These are phyloP conservation scores for Mayetiola destructor DNA, from an alignment of 2,888 invertebrate species.

Conservation along the genomic window DNA sequence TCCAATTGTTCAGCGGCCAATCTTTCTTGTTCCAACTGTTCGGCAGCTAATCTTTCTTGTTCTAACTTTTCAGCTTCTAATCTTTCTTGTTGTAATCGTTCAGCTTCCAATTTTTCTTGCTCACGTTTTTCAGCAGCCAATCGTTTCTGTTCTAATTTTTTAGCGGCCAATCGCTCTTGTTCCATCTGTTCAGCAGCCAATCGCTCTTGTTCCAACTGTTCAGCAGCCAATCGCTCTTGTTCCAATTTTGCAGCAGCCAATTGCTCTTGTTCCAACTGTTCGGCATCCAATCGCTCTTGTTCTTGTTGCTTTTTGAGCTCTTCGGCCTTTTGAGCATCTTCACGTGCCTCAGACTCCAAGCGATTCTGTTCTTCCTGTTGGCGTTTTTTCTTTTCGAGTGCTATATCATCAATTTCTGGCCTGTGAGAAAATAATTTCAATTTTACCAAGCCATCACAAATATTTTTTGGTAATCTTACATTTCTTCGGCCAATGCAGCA, in stretches of 20 bases:
- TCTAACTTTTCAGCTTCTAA: constrained; percentile 19
- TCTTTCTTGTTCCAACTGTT: constrained; percentile 30
- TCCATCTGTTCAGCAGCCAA: constrained; percentile 24
- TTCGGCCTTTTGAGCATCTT: constrained; percentile 36
- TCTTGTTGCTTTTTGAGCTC: too few relatives aligned
- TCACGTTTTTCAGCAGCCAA: constrained; percentile 33
- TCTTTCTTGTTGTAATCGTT: constrained; percentile 30
- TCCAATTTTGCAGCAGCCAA: constrained; percentile 18
- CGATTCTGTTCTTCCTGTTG: constrained; percentile 30
- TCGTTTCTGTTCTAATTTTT: constrained; percentile 36
- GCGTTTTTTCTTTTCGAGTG: too few relatives aligned
- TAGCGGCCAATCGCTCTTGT: background rate
- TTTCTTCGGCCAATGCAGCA: constrained; percentile 38
- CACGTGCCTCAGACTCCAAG: constrained; percentile 19
- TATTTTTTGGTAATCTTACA: too few relatives aligned
- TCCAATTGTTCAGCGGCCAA: constrained; percentile 25
- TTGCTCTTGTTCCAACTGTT: constrained; percentile 30
- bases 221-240: constrained; percentile 37
- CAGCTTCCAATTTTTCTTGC: constrained; percentile 37
- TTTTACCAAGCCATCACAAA: too few relatives aligned
- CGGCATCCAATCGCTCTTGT: too few relatives aligned
- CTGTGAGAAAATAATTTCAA: too few relatives aligned
- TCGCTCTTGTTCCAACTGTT: too few relatives aligned
- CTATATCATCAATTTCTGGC: too few relatives aligned
- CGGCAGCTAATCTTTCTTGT: constrained; percentile 37